These are phyloP conservation scores for Polypterus bichir DNA, from an alignment of 2,113 vertebrate species.

Conservation along the genomic window DNA sequence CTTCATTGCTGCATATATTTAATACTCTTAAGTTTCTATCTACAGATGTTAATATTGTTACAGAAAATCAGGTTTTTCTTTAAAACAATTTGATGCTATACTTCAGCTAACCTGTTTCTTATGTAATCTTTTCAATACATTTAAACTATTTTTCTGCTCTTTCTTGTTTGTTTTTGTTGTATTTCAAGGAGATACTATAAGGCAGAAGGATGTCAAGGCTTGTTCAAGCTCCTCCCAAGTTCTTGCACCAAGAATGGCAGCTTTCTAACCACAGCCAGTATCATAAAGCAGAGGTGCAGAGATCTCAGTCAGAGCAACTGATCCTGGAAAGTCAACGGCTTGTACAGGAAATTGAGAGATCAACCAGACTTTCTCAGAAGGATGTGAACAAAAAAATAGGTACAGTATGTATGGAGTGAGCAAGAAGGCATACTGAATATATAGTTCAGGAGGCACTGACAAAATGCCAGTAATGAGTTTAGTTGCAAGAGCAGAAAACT, in stretches of 20 bases:
- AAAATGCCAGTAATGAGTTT: not conserved
- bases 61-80: no score
- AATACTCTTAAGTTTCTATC: no score
- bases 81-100: no score
- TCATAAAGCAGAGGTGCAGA: conserved; percentile 44
- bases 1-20: no score
- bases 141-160: no score
- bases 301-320: conserved; percentile 52
- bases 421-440: not conserved
- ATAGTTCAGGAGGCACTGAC: not conserved
- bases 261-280: conserved; percentile 40
- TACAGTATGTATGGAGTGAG: conserved; percentile 26
- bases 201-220: conserved; percentile 50
- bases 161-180: conserved; percentile 3
- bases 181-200: conserved; percentile 17
- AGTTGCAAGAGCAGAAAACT: no score
- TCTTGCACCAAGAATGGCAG: conserved; percentile 52
- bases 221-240: conserved; percentile 40
- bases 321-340: conserved; percentile 59
- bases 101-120: no score
- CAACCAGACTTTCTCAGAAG: conserved; percentile 55
- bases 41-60: no score
- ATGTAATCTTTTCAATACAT: no score
- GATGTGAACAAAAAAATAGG: conserved; percentile 68
- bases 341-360: conserved; percentile 59